Percentiles rank a stretch among this genome's conserved stretches.
Evolutionary conservation across 1,140 invertebrate species (phyloP).

Genomic region (Drosophila suzukii): DNA sequence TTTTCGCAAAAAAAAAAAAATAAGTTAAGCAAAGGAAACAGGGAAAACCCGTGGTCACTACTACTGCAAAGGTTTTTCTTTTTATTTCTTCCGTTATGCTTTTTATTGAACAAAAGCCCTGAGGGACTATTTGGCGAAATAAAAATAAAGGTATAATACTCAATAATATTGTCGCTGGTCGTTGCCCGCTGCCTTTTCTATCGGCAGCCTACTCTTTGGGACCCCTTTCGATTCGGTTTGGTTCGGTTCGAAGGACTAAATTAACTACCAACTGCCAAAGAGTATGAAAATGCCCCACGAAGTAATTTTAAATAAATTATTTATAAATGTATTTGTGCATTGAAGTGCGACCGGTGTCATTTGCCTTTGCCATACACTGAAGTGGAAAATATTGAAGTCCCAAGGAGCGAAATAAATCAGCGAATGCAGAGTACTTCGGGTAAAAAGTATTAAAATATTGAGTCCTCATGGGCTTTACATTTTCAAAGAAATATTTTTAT

Average conservation of each 20-base stretch:
- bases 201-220: constrained; percentile 27
- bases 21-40: constrained; percentile 6
- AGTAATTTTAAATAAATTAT: constrained; percentile 82
- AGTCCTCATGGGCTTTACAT: background rate
- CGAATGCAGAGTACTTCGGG: background rate
- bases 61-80: constrained; percentile 23
- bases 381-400: constrained; percentile 2
- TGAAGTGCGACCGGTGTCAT: constrained; percentile 69
- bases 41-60: constrained; percentile 61
- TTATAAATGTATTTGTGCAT: constrained; percentile 77
- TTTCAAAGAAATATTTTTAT: background rate
- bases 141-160: constrained; percentile 82
- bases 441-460: no score
- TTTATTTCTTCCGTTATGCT: constrained; percentile 50
- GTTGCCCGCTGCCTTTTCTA: constrained; percentile 7
- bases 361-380: constrained; percentile 19
- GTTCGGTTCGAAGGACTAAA: constrained; percentile 52
- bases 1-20: constrained; percentile 35
- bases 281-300: constrained; percentile 50
- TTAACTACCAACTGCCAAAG: constrained; percentile 73
- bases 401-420: background rate
- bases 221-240: background rate
- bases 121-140: constrained; percentile 76
- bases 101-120: constrained; percentile 77
- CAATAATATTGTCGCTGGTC: constrained; percentile 72